Base-by-base conservation (phyloP, 2,113 vertebrate genomes). In the Pteronura brasiliensis region DNA sequence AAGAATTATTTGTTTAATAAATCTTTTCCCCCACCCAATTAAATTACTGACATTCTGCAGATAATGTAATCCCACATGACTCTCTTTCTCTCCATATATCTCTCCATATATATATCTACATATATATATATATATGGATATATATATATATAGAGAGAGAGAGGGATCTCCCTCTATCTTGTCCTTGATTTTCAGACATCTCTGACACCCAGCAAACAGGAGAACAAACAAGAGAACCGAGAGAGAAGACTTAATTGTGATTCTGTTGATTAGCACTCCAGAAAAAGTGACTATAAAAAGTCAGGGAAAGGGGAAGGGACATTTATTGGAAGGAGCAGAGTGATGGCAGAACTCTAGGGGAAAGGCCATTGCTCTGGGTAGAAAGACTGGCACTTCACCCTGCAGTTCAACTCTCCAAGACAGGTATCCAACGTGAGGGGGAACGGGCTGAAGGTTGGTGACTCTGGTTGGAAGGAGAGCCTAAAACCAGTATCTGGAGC, bases 1-100 rank as follows among this genome's bases (percentile, higher is more conserved):
- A 95, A 97, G 85, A 96, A 97, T 96, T 97, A 97, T 98, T 98
- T 98, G 96, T 97, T 96, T 94, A 97, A 96, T 96, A 96, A 52
- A 93, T 65, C 76, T 90, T 96, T 91, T 65, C 27, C 63, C 31
- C 90, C 25, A 65, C 42, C 39, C 88, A 95, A 69, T 94, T 95
- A 76, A 96, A 39, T 86, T 93, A 61, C 7, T 61, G 49, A 72
- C 27, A 92, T 77, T 95, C 4, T 74, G 9, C 4, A 95, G 81
- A 61, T 52, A 89, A 85, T 36, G 13, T 39, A 84, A 86, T 89
- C 69, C 55, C 20, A 49, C 17, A 11, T 61, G 47, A 88, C 36
- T 83, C 20, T 94, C 18, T 82, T 4, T 84, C 11, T 88, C 49
- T 52, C 39, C 44, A 47, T 47, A 44, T 44, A 44, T 44, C 6